These are phyloP conservation scores for Pseudorectes ferrugineus DNA, from an alignment of 2,113 vertebrate species.

Conservation along the genomic window DNA sequence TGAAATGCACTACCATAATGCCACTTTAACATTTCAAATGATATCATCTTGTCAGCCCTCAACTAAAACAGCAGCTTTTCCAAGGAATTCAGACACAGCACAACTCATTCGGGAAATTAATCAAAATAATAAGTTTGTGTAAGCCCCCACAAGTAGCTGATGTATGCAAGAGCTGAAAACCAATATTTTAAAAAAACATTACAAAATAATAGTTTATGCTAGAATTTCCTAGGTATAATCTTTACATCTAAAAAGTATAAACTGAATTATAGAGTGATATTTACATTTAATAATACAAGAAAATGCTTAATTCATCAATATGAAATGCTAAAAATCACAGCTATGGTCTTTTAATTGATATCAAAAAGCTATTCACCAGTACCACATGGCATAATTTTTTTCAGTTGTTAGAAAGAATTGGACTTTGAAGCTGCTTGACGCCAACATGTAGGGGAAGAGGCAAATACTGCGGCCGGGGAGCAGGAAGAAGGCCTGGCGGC, in stretches of 20 bases:
- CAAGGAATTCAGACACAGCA: background rate
- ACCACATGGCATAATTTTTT: background rate
- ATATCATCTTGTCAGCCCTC: background rate
- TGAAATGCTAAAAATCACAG: background rate
- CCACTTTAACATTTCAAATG: background rate
- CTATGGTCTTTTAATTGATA: background rate
- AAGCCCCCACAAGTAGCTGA: background rate
- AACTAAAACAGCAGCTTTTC: background rate
- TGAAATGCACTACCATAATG: background rate
- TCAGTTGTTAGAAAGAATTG: background rate
- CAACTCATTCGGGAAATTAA: background rate
- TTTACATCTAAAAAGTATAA: background rate
- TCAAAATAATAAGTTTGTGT: background rate
- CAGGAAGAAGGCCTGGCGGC: background rate
- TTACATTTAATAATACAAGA: background rate
- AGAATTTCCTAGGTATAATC: background rate
- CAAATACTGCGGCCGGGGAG: rapidly evolving
- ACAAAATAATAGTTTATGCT: background rate
- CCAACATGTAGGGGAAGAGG: background rate
- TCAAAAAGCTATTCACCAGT: background rate
- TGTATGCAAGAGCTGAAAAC: background rate
- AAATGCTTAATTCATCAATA: conserved; percentile 2
- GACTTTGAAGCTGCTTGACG: background rate
- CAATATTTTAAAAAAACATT: background rate
- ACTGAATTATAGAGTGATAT: background rate